phyloP scores from a whole-genome alignment of 2,888 invertebrate genomes.

The Prionchulus punctatus region DNA sequence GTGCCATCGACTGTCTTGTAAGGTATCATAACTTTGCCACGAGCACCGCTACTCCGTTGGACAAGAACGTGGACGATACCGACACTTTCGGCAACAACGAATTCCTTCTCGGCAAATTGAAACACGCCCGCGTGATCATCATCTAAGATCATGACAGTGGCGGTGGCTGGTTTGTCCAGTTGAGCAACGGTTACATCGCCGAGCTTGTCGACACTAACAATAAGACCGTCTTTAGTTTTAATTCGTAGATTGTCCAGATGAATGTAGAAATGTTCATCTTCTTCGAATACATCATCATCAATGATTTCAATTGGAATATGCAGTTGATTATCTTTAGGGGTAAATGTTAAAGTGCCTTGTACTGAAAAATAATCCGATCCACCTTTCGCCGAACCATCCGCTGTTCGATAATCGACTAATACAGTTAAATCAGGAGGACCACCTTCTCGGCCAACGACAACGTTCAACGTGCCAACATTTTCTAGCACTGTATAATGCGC shows the following conservation, averaged over 20 bases:
- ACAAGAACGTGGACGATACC: constrained; percentile 64
- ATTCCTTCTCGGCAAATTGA: constrained; percentile 59
- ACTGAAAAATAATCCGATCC: constrained; percentile 80
- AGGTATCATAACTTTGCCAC: constrained; percentile 72
- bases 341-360: constrained; percentile 35
- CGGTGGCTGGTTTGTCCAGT: constrained; percentile 57
- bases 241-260: constrained; percentile 45
- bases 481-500: constrained; percentile 98
- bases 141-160: constrained; percentile 92
- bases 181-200: not conserved
- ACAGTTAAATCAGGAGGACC: constrained; percentile 22
- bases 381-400: constrained; percentile 89
- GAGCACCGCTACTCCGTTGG: constrained; percentile 72
- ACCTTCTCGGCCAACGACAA: constrained; percentile 68
- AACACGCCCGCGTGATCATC: constrained; percentile 97
- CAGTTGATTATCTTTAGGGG: constrained; percentile 47
- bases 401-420: constrained; percentile 68
- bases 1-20: constrained; percentile 83
- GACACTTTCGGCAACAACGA: constrained; percentile 60
- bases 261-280: constrained; percentile 94
- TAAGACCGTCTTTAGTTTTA: not conserved
- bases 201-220: not conserved
- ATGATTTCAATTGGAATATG: constrained; percentile 72
- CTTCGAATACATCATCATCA: constrained; percentile 96
- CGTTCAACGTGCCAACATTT: constrained; percentile 76